Conservation (phyloP, 2,888 invertebrate species). For the Agriotes lineatus region DNA sequence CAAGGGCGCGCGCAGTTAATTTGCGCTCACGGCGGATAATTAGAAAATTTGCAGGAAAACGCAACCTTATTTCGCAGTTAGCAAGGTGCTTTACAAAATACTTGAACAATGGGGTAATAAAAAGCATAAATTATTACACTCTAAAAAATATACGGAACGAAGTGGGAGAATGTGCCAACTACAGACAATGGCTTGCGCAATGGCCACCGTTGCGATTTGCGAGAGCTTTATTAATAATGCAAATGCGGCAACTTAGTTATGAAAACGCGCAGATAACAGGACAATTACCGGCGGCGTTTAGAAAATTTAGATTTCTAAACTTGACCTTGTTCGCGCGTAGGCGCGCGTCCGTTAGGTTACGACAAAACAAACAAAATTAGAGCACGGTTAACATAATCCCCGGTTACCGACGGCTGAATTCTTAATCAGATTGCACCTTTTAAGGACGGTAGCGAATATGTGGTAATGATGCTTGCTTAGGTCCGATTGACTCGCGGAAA, state of each 20-base stretch:
- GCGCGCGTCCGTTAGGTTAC: slow-evolving; percentile 18
- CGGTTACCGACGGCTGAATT: neutral
- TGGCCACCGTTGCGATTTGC: slow-evolving; percentile 33
- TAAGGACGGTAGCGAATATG: neutral
- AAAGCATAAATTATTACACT: slow-evolving; percentile 44
- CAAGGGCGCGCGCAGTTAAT: slow-evolving; percentile 19
- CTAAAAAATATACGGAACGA: slow-evolving; percentile 43
- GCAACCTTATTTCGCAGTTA: slow-evolving; percentile 40
- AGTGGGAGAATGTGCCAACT: slow-evolving; percentile 44
- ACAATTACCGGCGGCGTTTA: slow-evolving; percentile 12
- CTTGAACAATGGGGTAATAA: slow-evolving; percentile 42
- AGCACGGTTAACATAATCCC: neutral
- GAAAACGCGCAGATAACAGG: slow-evolving; percentile 20
- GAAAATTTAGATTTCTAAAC: slow-evolving; percentile 34
- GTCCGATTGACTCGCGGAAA: too few species aligned
- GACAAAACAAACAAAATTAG: slow-evolving; percentile 25
- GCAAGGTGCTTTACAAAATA: slow-evolving; percentile 41
- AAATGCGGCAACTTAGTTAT: slow-evolving; percentile 31
- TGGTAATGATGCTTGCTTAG: too few species aligned
- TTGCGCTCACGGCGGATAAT: slow-evolving; percentile 9
- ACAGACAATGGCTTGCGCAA: slow-evolving; percentile 41
- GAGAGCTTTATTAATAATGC: slow-evolving; percentile 42
- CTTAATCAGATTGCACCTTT: neutral
- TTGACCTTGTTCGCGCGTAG: slow-evolving; percentile 35
- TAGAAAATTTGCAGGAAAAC: slow-evolving; percentile 38